A percentile compares a stretch with the other conserved stretches of the same genome.
phyloP scores from a whole-genome alignment of 2,797 vertebrate species.

The Rousettus madagascariensis region DNA sequence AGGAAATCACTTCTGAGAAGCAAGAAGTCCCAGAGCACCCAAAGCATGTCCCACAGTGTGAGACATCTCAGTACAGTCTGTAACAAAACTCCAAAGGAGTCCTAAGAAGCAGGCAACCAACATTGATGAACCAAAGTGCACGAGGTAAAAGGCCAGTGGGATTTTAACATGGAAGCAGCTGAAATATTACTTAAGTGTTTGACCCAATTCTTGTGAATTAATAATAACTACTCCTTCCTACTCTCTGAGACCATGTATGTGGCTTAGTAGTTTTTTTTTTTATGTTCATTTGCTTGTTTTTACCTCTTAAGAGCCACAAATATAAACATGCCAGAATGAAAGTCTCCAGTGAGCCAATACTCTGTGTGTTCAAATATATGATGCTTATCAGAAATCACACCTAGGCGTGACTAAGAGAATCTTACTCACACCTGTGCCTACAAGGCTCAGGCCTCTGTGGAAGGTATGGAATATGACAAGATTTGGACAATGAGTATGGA shows the following conservation, averaged over 20 bases:
- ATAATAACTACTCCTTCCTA: background rate
- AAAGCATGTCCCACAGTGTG: background rate
- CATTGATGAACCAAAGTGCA: rapidly evolving
- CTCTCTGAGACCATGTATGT: background rate
- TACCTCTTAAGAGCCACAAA: background rate
- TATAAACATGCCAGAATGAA: background rate
- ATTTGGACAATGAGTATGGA: conserved; percentile 22
- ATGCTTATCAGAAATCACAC: background rate
- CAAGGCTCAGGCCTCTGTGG: background rate
- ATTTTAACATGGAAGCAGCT: background rate
- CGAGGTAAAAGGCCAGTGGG: background rate
- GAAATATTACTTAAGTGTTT: background rate
- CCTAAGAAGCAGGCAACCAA: background rate
- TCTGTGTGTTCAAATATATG: background rate
- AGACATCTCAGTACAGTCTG: background rate
- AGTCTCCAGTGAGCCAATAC: background rate
- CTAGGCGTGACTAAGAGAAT: background rate
- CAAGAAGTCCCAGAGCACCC: background rate
- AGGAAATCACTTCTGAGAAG: background rate
- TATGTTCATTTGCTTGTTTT: background rate
- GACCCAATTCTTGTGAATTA: background rate
- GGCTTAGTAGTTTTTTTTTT: background rate
- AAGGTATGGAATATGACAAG: background rate
- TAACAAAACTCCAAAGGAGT: background rate
- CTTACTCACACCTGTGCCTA: background rate